A percentile compares a stretch with the other conserved stretches of the same genome.
These are phyloP conservation scores for Caprella mutica DNA, from an alignment of 2,888 invertebrate genomes.

Conservation along the genomic window DNA sequence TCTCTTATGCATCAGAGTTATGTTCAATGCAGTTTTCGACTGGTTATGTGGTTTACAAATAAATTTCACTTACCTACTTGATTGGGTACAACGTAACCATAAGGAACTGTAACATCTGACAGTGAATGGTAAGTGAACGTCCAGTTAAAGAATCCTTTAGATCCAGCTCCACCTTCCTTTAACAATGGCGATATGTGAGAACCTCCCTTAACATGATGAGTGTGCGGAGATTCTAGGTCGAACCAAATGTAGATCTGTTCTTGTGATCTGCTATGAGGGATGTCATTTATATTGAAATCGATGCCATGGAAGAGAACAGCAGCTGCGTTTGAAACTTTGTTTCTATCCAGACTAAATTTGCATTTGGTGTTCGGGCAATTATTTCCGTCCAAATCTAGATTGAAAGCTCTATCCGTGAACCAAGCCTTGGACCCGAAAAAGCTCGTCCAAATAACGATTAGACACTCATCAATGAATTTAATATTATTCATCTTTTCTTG, in stretches of 20 bases:
- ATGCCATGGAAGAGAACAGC: slow-evolving; percentile 16
- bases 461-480: too few relatives aligned
- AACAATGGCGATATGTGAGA: background rate
- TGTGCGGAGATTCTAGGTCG: slow-evolving; percentile 14
- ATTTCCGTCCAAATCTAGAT: too few relatives aligned
- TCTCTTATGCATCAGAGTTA: too few relatives aligned
- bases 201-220: background rate
- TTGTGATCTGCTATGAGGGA: slow-evolving; percentile 8
- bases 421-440: too few relatives aligned
- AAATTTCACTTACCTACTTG: too few relatives aligned
- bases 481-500: too few relatives aligned
- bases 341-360: slow-evolving; percentile 5
- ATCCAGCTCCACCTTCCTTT: background rate
- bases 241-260: slow-evolving; percentile 21
- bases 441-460: too few relatives aligned
- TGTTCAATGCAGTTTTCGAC: too few relatives aligned
- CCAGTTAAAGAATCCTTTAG: slow-evolving; percentile 19
- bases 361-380: slow-evolving; percentile 12
- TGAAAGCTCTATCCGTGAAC: too few relatives aligned
- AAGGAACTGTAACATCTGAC: slow-evolving; percentile 11
- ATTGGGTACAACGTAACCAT: background rate
- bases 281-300: background rate
- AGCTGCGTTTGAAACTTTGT: slow-evolving; percentile 11
- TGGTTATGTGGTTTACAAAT: too few relatives aligned
- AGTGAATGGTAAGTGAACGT: slow-evolving; percentile 14